Evolutionary conservation across 2,797 vertebrate species (phyloP).

Genomic region (Prionace glauca): DNA sequence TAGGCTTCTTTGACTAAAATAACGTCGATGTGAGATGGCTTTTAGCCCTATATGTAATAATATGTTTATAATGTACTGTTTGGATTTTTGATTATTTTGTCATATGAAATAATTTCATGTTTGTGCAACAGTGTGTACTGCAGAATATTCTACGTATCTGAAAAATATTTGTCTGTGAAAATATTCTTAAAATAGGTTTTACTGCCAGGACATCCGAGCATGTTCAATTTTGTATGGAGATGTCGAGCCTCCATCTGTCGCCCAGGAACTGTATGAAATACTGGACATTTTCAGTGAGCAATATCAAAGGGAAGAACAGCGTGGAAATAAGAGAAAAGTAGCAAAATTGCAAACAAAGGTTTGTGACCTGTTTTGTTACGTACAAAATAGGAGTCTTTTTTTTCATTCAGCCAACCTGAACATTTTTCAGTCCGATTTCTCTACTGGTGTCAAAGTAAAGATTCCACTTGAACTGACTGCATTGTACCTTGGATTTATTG

Average conservation of each 20-base stretch:
- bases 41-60: background rate
- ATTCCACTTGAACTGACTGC: background rate
- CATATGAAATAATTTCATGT: background rate
- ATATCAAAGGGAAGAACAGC: constrained; percentile 68
- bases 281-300: constrained; percentile 74
- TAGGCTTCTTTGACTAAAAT: background rate
- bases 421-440: background rate
- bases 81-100: background rate
- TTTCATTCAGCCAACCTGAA: background rate
- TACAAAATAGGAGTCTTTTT: background rate
- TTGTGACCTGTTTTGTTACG: background rate
- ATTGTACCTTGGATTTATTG: background rate
- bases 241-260: constrained; percentile 68
- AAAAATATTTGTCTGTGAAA: background rate
- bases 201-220: constrained; percentile 77
- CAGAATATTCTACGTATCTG: background rate
- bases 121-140: background rate
- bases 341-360: constrained; percentile 49
- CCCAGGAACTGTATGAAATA: constrained; percentile 73
- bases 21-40: background rate
- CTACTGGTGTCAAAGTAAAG: background rate
- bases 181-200: constrained; percentile 67
- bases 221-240: constrained; percentile 83
- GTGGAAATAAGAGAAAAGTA: constrained; percentile 50
- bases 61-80: background rate